Percentiles rank a stretch among this genome's conserved stretches.
These are phyloP conservation scores for Sceloporus tristichus DNA, from an alignment of 2,113 vertebrate genomes.

Conservation along the genomic window DNA sequence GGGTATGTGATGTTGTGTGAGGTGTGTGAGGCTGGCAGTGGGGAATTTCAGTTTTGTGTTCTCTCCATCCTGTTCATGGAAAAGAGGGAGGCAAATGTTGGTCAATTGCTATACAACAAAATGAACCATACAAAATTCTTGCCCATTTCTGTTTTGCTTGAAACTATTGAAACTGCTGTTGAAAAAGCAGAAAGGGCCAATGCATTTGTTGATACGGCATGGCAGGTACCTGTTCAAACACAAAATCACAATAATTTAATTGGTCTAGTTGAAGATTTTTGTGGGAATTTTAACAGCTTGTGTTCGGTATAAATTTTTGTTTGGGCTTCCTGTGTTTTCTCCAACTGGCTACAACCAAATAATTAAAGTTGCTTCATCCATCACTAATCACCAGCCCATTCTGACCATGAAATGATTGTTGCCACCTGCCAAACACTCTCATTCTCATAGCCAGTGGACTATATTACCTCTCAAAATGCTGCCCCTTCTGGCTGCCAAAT, in stretches of 20 bases:
- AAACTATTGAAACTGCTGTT: too few relatives aligned
- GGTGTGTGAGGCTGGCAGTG: too few relatives aligned
- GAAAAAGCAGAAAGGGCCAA: too few relatives aligned
- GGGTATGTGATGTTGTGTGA: too few relatives aligned
- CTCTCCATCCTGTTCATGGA: too few relatives aligned
- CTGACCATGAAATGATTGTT: not conserved
- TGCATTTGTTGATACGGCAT: too few relatives aligned
- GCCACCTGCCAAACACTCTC: conserved; percentile 2
- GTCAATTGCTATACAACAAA: too few relatives aligned
- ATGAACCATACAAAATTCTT: too few relatives aligned
- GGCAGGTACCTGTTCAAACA: not conserved
- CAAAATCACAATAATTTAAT: not conserved
- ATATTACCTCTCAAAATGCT: not conserved
- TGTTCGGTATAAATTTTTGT: not conserved
- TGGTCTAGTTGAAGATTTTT: not conserved
- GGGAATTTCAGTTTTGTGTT: too few relatives aligned
- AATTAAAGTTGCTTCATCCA: conserved; percentile 7
- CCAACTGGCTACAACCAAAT: conserved; percentile 2
- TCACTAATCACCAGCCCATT: conserved; percentile 11
- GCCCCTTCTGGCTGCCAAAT: not conserved
- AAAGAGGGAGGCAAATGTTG: too few relatives aligned
- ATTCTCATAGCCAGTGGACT: not conserved
- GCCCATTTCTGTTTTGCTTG: too few relatives aligned
- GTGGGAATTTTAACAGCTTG: not conserved
- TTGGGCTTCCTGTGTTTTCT: not conserved